Base-by-base conservation (phyloP, 92 coral and sea anemone genomes). In the Bergia sp. region DNA sequence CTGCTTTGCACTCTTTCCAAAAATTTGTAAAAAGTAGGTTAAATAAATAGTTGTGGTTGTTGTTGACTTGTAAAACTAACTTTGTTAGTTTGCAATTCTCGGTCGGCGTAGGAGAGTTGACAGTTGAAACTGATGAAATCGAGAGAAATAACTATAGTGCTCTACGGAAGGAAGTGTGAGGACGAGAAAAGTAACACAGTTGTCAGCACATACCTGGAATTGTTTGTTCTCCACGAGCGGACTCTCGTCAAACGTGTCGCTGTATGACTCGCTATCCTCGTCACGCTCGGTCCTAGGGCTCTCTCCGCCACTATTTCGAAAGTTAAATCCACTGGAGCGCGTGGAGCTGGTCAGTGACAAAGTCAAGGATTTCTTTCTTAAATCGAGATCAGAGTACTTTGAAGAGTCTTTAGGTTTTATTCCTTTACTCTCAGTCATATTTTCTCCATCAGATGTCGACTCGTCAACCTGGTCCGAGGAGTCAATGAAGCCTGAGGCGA, bases 201-300 rank as follows among this genome's bases (percentile, higher is more conserved):
- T 65, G 37, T 43, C 29, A 42, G 61, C 37, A 47, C 41, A 85
- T 53, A 95, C 98, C 96, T 95, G 98, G 53, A 95, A 95, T 42
- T 55, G 39, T 66, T 91, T 95, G 57, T 40, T 95, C 73, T 95
- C 98, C 49, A 90, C 92, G 73, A 90, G 92, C 79, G 98, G 98
- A 80, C 98, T 95, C 41, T 95, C 98, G 74, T 95, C 98, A 61
- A 93, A 95, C 16, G 94, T 85, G 37, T 95, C 98, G 44, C 96
- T 95, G 72, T 91, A 95, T 1, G 98, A 95, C 55, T 93, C 98
- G 64, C 98, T 95, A 57, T 95, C 98, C 43, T 95, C 98, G n/a
- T 95, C 98, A 13, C 40, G 84, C 38, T 95, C 98, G 41, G 92
- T 91, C 67, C 88, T 40, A 12, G 98, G 98, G 77, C 98, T 95